phyloP scores from a whole-genome alignment of 2,888 invertebrate species.

The Pinctada fucata region DNA sequence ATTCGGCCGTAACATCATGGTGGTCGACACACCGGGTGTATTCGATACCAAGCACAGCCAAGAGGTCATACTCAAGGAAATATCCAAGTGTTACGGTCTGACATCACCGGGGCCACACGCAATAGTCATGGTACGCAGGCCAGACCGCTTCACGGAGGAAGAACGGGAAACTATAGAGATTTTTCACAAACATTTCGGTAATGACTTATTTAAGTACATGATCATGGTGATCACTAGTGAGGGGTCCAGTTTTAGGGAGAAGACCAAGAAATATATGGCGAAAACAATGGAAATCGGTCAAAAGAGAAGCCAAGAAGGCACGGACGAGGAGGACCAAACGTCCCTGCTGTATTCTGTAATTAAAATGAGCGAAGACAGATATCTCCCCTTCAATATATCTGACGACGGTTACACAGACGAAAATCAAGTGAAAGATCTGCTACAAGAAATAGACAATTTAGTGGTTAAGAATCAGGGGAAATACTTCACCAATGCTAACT shows the following conservation, averaged over 20 bases:
- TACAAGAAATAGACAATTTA: conserved; percentile 19
- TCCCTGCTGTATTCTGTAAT: conserved; percentile 21
- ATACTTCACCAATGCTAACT: conserved; percentile 28
- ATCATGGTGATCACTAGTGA: conserved; percentile 33
- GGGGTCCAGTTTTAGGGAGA: not conserved
- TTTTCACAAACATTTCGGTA: conserved; percentile 34
- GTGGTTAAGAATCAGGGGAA: conserved; percentile 23
- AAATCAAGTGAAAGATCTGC: conserved; percentile 23
- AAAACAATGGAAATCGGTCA: not conserved
- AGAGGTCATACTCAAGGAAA: conserved; percentile 31
- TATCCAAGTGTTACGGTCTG: conserved; percentile 37
- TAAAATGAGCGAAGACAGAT: conserved; percentile 23
- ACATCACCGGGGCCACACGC: conserved; percentile 44
- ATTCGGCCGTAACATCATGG: conserved; percentile 17
- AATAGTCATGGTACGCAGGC: conserved; percentile 33
- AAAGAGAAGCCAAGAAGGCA: not conserved
- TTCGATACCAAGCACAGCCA: conserved; percentile 40
- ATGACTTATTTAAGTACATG: conserved; percentile 31
- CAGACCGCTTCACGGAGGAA: conserved; percentile 39
- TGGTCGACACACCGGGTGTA: conserved; percentile 44
- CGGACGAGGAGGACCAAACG: conserved; percentile 7
- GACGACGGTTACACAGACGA: conserved; percentile 5
- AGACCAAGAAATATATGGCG: not conserved
- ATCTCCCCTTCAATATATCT: conserved; percentile 31
- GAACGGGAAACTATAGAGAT: conserved; percentile 37